Evolutionary conservation across 2,113 vertebrate genomes (phyloP).

Genomic region (Uria lomvia): DNA sequence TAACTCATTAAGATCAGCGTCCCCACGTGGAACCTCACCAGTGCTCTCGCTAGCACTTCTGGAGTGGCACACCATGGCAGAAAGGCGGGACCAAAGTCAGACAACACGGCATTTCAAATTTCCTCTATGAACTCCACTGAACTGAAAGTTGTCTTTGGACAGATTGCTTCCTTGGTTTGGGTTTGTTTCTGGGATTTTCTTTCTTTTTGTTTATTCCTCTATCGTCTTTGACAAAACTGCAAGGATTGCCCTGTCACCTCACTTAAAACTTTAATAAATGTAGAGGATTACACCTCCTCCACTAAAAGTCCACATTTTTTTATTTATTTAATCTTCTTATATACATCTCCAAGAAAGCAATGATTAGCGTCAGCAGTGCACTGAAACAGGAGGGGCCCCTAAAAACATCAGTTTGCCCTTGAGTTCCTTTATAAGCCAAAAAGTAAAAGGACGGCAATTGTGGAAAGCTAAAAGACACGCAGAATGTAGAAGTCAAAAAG

Average conservation of each 20-base stretch:
- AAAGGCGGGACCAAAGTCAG: not conserved
- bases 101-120: not conserved
- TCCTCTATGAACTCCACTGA: not conserved
- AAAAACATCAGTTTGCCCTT: not conserved
- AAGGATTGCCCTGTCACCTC: constrained; percentile 17
- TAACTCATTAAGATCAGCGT: not conserved
- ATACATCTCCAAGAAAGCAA: constrained; percentile 17
- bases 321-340: constrained; percentile 20
- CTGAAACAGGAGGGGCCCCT: not conserved
- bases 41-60: not conserved
- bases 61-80: rapidly evolving
- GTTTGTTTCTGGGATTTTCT: not conserved
- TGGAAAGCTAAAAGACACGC: not conserved
- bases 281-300: not conserved
- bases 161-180: not conserved
- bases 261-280: not conserved
- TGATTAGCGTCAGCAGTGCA: not conserved
- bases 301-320: not conserved
- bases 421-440: not conserved
- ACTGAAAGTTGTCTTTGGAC: not conserved
- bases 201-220: constrained; percentile 2
- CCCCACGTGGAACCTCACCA: not conserved
- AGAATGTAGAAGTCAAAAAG: not conserved
- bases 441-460: not conserved
- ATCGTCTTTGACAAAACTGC: not conserved